Evolutionary conservation across 2,113 vertebrate species (phyloP).

Genomic region (Meles meles): DNA sequence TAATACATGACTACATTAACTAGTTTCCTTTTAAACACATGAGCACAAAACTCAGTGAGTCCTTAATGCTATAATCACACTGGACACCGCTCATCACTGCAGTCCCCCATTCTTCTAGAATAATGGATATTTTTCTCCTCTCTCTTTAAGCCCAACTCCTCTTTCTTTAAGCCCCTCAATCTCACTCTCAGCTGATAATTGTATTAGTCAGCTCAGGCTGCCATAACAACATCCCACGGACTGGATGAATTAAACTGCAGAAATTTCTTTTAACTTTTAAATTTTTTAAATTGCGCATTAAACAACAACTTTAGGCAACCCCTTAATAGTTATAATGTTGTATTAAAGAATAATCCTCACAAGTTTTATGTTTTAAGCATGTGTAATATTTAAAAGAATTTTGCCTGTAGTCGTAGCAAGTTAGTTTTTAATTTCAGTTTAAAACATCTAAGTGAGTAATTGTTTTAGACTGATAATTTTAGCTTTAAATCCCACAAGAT

Average conservation of each 20-base stretch:
- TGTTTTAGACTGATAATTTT: background rate
- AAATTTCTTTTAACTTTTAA: background rate
- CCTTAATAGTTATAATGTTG: background rate
- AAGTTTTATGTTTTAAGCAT: background rate
- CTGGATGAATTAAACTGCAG: background rate
- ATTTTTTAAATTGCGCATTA: background rate
- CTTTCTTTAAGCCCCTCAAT: background rate
- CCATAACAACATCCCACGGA: background rate
- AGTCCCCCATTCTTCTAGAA: background rate
- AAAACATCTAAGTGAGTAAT: background rate
- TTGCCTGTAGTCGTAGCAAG: background rate
- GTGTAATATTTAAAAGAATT: background rate
- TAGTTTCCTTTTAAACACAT: background rate
- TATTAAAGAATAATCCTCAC: background rate
- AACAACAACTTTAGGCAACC: background rate
- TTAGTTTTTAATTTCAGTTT: background rate
- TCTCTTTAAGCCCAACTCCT: background rate
- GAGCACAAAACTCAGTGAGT: background rate
- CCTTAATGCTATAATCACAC: background rate
- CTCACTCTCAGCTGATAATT: background rate
- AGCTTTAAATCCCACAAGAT: background rate
- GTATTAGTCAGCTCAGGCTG: background rate
- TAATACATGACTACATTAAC: background rate
- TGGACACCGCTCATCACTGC: background rate
- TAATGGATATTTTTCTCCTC: background rate